Evolutionary conservation across 2,113 vertebrate species (phyloP).

Genomic region (Otocyon megalotis): DNA sequence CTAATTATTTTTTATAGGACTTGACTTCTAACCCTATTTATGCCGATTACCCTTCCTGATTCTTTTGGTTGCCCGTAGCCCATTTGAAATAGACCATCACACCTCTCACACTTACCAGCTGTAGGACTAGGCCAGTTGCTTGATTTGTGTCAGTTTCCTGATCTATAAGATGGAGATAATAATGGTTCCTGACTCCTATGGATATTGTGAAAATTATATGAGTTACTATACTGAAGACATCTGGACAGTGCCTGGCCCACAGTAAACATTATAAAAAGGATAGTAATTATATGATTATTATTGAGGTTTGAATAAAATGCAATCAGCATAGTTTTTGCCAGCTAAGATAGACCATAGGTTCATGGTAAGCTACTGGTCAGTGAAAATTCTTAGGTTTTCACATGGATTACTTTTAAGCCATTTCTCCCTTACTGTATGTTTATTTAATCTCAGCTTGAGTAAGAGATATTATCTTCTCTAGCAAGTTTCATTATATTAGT

Average conservation of each 20-base stretch:
- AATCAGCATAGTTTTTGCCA: neutral
- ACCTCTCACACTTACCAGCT: neutral
- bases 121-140: neutral
- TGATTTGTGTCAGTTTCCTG: neutral
- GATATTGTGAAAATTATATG: neutral
- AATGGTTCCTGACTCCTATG: neutral
- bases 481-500: neutral
- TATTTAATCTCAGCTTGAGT: neutral
- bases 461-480: neutral
- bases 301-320: neutral
- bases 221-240: neutral
- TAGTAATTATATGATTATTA: neutral
- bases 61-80: neutral
- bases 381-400: neutral
- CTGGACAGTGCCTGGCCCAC: neutral
- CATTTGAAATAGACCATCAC: neutral
- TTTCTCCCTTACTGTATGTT: neutral
- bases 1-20: neutral
- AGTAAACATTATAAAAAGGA: neutral
- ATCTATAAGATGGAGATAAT: neutral
- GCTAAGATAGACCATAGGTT: neutral
- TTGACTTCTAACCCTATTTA: neutral
- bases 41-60: neutral
- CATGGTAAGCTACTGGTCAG: neutral
- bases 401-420: neutral